Conservation (phyloP, 2,888 invertebrate species). For the Netelia virgata region DNA sequence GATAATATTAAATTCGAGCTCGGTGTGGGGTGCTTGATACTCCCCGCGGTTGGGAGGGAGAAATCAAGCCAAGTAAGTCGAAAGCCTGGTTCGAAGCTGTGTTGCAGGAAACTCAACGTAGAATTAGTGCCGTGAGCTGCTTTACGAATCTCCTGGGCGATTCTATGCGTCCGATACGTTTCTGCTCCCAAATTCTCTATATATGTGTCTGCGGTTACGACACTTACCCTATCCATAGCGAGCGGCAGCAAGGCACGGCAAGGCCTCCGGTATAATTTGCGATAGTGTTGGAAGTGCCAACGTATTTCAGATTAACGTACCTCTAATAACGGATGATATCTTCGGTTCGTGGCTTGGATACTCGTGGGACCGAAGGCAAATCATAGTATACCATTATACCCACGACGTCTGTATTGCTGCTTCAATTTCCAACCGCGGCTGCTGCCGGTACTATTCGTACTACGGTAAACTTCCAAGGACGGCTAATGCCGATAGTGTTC, state of each 20-base stretch:
- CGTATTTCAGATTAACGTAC: conserved; percentile 79
- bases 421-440: conserved; percentile 45
- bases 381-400: conserved; percentile 45
- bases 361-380: conserved; percentile 64
- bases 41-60: background rate
- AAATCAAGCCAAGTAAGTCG: conserved; percentile 38
- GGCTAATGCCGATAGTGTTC: conserved; percentile 49
- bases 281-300: conserved; percentile 75
- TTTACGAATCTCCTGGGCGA: conserved; percentile 39
- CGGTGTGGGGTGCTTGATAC: conserved; percentile 1
- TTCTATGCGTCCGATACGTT: conserved; percentile 32
- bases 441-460: conserved; percentile 35
- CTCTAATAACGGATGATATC: conserved; percentile 81
- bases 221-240: conserved; percentile 40
- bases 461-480: conserved; percentile 76
- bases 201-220: conserved; percentile 29
- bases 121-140: conserved; percentile 5
- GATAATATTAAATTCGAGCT: conserved; percentile 9
- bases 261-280: conserved; percentile 75
- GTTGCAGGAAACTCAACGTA: conserved; percentile 10
- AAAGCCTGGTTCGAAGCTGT: conserved; percentile 21
- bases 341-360: conserved; percentile 74
- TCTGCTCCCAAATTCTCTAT: conserved; percentile 9
- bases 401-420: conserved; percentile 22
- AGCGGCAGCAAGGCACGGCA: conserved; percentile 17